Percentiles rank a stretch among this genome's conserved stretches.
phyloP scores from a whole-genome alignment of 2,888 invertebrate genomes.

The Drosophila subquinaria region DNA sequence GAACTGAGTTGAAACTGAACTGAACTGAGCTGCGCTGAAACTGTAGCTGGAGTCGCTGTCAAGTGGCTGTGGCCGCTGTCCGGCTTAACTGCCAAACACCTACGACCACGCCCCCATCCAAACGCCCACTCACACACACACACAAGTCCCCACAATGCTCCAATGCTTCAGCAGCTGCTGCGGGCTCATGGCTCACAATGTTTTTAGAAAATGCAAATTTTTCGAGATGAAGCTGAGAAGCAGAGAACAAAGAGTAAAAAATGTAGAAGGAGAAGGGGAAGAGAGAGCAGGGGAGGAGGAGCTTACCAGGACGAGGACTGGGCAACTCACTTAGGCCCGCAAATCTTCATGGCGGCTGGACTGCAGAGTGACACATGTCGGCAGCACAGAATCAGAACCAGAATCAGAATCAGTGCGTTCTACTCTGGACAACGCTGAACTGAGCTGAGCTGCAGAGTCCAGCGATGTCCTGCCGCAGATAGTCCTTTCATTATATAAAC shows the following conservation, averaged over 20 bases:
- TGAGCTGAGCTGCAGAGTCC: slow-evolving; percentile 61
- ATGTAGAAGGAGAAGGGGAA: not conserved
- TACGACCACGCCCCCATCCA: slow-evolving; percentile 56
- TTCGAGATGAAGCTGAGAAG: slow-evolving; percentile 19
- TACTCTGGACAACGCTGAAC: slow-evolving; percentile 68
- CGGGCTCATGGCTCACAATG: slow-evolving; percentile 55
- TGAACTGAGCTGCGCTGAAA: slow-evolving; percentile 19
- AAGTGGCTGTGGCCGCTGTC: slow-evolving; percentile 57
- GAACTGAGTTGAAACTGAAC: slow-evolving; percentile 51
- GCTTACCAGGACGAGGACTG: not conserved
- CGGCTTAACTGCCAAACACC: slow-evolving; percentile 64
- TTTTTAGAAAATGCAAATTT: slow-evolving; percentile 84
- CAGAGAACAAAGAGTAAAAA: not conserved
- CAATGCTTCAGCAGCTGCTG: slow-evolving; percentile 49
- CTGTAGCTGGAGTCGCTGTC: slow-evolving; percentile 50
- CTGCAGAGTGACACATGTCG: slow-evolving; percentile 85
- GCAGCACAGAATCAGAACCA: slow-evolving; percentile 74
- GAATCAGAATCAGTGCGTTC: slow-evolving; percentile 74
- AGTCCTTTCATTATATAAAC: slow-evolving; percentile 57
- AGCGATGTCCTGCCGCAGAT: slow-evolving; percentile 66
- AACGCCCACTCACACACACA: slow-evolving; percentile 1
- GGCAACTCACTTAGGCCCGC: slow-evolving; percentile 62
- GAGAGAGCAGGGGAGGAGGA: not conserved
- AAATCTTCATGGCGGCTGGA: slow-evolving; percentile 81
- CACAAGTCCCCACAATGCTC: slow-evolving; percentile 1